Percentiles rank a stretch among this genome's conserved stretches.
Evolutionary conservation across 2,888 invertebrate genomes (phyloP).

Genomic region (Phengaris alcon): DNA sequence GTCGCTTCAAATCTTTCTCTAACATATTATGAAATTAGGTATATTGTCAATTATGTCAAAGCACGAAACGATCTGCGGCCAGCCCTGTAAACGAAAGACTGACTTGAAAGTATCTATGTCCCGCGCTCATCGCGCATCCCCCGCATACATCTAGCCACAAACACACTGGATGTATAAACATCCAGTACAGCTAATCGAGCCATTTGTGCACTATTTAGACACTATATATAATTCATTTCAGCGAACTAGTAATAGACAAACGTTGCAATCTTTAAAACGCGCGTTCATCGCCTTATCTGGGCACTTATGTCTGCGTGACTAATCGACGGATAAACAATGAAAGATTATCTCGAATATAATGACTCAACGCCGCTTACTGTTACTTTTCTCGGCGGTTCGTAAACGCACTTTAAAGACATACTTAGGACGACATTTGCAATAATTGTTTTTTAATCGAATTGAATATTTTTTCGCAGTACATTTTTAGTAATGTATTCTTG

Average conservation of each 20-base stretch:
- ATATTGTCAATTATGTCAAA: too few relatives aligned
- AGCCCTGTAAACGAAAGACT: too few relatives aligned
- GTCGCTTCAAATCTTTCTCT: too few relatives aligned
- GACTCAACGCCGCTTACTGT: slow-evolving; percentile 47
- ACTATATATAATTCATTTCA: too few relatives aligned
- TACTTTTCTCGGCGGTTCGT: slow-evolving; percentile 4
- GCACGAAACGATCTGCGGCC: too few relatives aligned
- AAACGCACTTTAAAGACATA: background rate
- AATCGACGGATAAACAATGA: slow-evolving; percentile 54
- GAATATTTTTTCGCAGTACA: background rate
- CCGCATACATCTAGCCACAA: too few relatives aligned
- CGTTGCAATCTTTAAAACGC: background rate
- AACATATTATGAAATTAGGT: too few relatives aligned
- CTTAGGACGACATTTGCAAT: background rate
- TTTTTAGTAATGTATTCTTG: background rate
- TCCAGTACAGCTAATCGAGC: too few relatives aligned
- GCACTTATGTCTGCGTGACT: slow-evolving; percentile 43
- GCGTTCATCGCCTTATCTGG: slow-evolving; percentile 8
- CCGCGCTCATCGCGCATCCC: too few relatives aligned
- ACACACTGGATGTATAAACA: too few relatives aligned
- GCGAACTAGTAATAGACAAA: background rate
- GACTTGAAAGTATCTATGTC: too few relatives aligned
- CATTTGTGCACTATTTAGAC: too few relatives aligned
- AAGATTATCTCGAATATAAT: slow-evolving; percentile 44
- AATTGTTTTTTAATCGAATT: slow-evolving; percentile 16